Evolutionary conservation across 1,140 invertebrate genomes (phyloP), one percentile per base, ranked within the genome.

Genomic region (Trissolcus basalis): DNA sequence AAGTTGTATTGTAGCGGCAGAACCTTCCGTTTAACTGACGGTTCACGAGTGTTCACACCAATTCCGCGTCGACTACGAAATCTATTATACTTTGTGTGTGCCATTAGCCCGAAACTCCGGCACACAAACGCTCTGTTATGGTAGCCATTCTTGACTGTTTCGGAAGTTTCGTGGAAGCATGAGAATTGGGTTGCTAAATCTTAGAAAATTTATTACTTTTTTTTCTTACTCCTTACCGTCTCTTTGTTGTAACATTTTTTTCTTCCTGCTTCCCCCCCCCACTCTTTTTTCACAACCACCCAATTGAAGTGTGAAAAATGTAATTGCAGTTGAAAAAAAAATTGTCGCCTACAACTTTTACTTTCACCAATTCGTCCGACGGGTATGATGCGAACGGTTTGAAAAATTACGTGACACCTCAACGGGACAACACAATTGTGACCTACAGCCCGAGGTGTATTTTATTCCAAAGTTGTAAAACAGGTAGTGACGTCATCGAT

Each of bases 401-500:
- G n/a, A 44, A 13, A 14, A 11, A 44, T n/a, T n/a, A 11, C n/a
- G 36, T 9, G n/a, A n/a, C n/a, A 8, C 36, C 12, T 7, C 12
- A 43, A 4, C 36, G 36, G 9, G 36, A 39, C n/a, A 9, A 9
- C 13, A 44, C 12, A n/a, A 15, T 8, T 16, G 10, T 84, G 83
- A 84, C 83, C 83, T 80, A 85, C 80, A 85, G 78, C 83, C 80
- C 64, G 50, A 70, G 80, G 19, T 27, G 77, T 81, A 72, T 65
- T 59, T 59, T 54, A 55, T 61, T 79, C 47, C 73, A 54, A 63
- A 82, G 77, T 77, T 77, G 82, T 71, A 80, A 83, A 82, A 83
- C 84, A 85, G 81, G 84, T 85, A 83, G 80, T 85, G 85, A 85
- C 83, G 85, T 85, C 85, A 86, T 67, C 76, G 63, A 43, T 49